Percentiles rank a stretch among this genome's conserved stretches.
Conservation (phyloP, 2,888 invertebrate genomes). For the Tachystola acroxantha region DNA sequence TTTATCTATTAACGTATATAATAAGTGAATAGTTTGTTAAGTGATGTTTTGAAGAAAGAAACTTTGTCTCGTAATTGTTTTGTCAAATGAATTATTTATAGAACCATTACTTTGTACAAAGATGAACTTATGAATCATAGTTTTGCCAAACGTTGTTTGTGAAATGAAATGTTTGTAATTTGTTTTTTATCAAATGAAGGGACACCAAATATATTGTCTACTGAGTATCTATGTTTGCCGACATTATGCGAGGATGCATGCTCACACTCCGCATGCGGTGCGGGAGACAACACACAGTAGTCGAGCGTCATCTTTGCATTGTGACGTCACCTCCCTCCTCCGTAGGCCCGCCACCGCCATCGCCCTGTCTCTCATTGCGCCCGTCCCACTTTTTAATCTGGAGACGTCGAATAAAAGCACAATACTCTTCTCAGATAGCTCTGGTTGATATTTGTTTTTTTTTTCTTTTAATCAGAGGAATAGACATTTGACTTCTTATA, state of each 20-base stretch:
- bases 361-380: constrained; percentile 54
- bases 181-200: too few relatives aligned
- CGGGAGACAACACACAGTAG: constrained; percentile 29
- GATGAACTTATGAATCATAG: too few relatives aligned
- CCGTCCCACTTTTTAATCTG: constrained; percentile 70
- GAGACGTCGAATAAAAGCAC: constrained; percentile 68
- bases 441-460: constrained; percentile 51
- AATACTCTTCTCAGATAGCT: constrained; percentile 54
- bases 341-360: constrained; percentile 35
- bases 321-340: constrained; percentile 46
- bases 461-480: constrained; percentile 54
- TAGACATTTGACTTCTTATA: constrained; percentile 30
- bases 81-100: too few relatives aligned
- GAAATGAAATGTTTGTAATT: too few relatives aligned
- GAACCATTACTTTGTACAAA: too few relatives aligned
- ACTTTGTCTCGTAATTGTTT: too few relatives aligned
- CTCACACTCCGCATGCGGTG: constrained; percentile 7
- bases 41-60: too few relatives aligned
- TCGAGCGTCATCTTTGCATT: constrained; percentile 49
- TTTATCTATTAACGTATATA: too few relatives aligned
- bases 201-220: too few relatives aligned
- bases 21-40: too few relatives aligned
- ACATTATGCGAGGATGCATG: neutral
- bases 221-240: too few relatives aligned
- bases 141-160: too few relatives aligned